Percentiles rank a stretch among this genome's conserved stretches.
phyloP scores from a whole-genome alignment of 2,888 invertebrate genomes.

The Melangyna quadrimaculata region DNA sequence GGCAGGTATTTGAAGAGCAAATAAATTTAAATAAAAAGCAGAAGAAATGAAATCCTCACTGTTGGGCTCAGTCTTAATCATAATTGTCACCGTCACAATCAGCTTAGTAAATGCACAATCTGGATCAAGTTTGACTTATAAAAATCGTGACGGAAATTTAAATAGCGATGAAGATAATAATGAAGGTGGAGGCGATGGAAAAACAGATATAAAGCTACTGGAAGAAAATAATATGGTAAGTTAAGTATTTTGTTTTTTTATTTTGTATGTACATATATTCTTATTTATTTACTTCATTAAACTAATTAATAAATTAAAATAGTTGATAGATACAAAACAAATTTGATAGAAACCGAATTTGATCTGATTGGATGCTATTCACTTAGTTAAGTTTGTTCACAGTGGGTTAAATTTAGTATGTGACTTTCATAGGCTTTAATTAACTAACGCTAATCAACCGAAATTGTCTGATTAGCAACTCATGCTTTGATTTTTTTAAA shows the following conservation, averaged over 20 bases:
- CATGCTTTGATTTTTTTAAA: too few relatives aligned
- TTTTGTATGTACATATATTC: too few relatives aligned
- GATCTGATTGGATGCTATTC: too few relatives aligned
- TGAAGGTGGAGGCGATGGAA: slow-evolving; percentile 34
- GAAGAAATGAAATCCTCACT: slow-evolving; percentile 61
- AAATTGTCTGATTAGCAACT: too few relatives aligned
- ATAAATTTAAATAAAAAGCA: slow-evolving; percentile 34
- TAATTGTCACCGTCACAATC: slow-evolving; percentile 40
- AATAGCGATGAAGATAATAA: slow-evolving; percentile 43
- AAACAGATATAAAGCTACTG: slow-evolving; percentile 46
- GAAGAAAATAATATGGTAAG: slow-evolving; percentile 58
- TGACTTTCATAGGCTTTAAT: too few relatives aligned
- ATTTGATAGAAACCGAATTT: too few relatives aligned
- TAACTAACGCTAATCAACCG: too few relatives aligned
- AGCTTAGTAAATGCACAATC: slow-evolving; percentile 50
- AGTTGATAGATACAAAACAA: too few relatives aligned
- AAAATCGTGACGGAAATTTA: slow-evolving; percentile 48
- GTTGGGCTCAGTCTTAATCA: slow-evolving; percentile 49
- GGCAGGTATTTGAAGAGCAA: slow-evolving; percentile 34
- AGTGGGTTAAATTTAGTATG: too few relatives aligned
- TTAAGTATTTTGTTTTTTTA: slow-evolving; percentile 1
- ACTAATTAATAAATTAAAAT: too few relatives aligned
- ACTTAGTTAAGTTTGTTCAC: too few relatives aligned
- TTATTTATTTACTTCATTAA: too few relatives aligned
- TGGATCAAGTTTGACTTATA: slow-evolving; percentile 53